Evolutionary conservation across 2,113 vertebrate species (phyloP).

Genomic region (Emydocephalus ijimae): DNA sequence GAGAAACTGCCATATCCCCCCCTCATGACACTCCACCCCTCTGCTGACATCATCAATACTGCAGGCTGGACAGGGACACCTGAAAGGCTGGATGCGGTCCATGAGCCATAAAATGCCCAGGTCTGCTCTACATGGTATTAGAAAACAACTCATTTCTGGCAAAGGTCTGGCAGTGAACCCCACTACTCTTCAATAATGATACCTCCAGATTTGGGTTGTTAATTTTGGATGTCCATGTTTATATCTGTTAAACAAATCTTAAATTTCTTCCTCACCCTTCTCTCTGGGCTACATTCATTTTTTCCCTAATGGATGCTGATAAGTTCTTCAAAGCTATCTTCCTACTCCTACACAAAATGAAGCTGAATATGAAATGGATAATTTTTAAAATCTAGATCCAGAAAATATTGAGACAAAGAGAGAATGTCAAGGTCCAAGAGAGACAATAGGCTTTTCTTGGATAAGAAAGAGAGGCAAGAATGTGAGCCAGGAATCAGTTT

Average conservation of each 20-base stretch:
- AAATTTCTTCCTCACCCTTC: background rate
- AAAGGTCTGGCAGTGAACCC: background rate
- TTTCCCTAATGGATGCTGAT: background rate
- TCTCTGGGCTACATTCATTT: background rate
- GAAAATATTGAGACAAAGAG: background rate
- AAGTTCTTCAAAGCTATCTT: background rate
- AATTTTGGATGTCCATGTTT: background rate
- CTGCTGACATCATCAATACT: background rate
- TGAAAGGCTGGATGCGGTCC: background rate
- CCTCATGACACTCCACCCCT: fast-evolving
- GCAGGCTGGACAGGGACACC: background rate
- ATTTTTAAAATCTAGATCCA: background rate
- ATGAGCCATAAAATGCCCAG: background rate
- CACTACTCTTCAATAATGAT: background rate
- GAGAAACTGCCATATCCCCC: background rate
- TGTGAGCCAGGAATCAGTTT: background rate
- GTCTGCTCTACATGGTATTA: background rate
- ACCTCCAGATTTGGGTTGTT: background rate
- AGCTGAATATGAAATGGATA: background rate
- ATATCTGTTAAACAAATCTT: background rate
- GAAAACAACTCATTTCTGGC: background rate
- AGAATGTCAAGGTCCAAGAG: background rate
- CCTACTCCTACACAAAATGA: background rate
- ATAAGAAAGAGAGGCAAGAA: background rate
- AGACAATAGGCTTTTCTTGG: background rate